Conservation (phyloP, 1,140 invertebrate species). For the Drosophila kohkoa region DNA sequence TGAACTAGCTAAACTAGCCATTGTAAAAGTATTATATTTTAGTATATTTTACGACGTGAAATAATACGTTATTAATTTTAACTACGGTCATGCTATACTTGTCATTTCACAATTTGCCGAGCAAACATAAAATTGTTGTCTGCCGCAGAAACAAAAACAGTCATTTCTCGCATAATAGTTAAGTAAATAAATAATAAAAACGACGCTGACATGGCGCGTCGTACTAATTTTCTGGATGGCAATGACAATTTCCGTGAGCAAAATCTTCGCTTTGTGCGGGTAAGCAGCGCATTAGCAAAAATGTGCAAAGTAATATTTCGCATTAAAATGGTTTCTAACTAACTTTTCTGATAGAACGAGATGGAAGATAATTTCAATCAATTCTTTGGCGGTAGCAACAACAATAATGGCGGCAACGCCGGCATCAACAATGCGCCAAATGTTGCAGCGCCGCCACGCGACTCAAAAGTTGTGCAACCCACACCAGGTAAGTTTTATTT, state of each 20-base stretch:
- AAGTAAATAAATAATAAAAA: background rate
- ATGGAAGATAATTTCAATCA: constrained; percentile 83
- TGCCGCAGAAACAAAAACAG: too few relatives aligned
- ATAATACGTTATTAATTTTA: background rate
- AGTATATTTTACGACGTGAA: background rate
- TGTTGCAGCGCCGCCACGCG: constrained; percentile 57
- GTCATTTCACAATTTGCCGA: constrained; percentile 1
- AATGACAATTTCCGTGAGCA: constrained; percentile 84
- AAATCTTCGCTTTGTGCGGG: constrained; percentile 85
- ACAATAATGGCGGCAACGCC: background rate
- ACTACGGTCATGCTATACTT: background rate
- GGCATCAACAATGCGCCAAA: background rate
- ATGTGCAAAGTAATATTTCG: background rate
- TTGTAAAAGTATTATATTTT: background rate
- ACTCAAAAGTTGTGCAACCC: constrained; percentile 74
- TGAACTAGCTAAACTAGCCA: too few relatives aligned
- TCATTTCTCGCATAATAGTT: constrained; percentile 6
- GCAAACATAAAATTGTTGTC: constrained; percentile 1
- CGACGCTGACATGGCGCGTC: constrained; percentile 59
- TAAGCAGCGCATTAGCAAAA: constrained; percentile 55
- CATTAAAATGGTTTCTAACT: too few relatives aligned
- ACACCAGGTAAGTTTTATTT: constrained; percentile 69
- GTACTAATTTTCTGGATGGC: constrained; percentile 70
- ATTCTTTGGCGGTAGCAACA: constrained; percentile 54
- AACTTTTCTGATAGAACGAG: constrained; percentile 68